These are phyloP conservation scores for Antennarius maculatus DNA, from an alignment of 2,797 vertebrate genomes.

Conservation along the genomic window DNA sequence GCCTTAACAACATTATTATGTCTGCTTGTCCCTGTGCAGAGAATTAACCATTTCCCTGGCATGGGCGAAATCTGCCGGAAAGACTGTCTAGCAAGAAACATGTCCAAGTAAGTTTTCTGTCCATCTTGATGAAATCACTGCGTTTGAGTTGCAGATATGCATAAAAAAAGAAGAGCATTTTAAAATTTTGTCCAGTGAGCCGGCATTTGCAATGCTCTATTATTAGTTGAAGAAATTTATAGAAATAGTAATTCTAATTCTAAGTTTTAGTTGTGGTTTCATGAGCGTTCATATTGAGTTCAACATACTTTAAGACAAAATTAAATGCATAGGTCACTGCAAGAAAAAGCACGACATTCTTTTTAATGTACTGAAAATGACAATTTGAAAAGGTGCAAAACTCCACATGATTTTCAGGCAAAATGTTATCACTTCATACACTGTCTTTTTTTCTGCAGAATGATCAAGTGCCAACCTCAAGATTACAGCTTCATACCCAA, in stretches of 20 bases:
- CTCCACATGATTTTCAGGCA: slow-evolving; percentile 8
- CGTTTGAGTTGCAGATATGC: slow-evolving; percentile 26
- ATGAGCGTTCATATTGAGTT: too few species aligned
- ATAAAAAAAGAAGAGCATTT: slow-evolving; percentile 10
- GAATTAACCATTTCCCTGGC: slow-evolving; percentile 99
- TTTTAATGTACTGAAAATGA: background rate
- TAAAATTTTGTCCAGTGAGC: slow-evolving; percentile 25
- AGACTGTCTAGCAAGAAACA: slow-evolving; percentile 99
- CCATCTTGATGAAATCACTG: slow-evolving; percentile 32
- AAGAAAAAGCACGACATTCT: slow-evolving; percentile 10
- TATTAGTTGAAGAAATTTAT: too few species aligned
- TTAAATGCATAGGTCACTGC: background rate
- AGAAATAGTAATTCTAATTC: too few species aligned
- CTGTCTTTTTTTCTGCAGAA: slow-evolving; percentile 78
- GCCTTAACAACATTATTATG: slow-evolving; percentile 83
- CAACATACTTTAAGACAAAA: slow-evolving; percentile 3
- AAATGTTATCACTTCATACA: slow-evolving; percentile 3
- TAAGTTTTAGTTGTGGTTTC: too few species aligned
- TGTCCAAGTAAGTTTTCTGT: slow-evolving; percentile 93
- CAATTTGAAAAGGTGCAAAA: slow-evolving; percentile 1
- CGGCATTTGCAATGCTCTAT: background rate
- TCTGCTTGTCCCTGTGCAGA: slow-evolving; percentile 85
- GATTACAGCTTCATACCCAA: slow-evolving; percentile 97
- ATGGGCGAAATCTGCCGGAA: slow-evolving; percentile 99
- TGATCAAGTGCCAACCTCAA: slow-evolving; percentile 95